Evolutionary conservation across 2,113 vertebrate species (phyloP).

Genomic region (Podarcis raffonei): DNA sequence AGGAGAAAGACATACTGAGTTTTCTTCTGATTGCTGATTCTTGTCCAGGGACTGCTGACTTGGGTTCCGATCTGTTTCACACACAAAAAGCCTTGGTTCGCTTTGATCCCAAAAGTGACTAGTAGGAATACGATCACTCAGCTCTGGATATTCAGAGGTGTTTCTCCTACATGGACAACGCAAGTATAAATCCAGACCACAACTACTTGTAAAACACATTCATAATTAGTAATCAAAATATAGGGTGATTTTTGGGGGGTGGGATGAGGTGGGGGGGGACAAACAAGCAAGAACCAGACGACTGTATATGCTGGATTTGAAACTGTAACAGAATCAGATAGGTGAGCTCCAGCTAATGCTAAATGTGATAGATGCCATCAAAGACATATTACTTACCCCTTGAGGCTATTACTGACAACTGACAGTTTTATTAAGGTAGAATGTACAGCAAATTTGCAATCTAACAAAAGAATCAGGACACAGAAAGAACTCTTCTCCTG

Average conservation of each 20-base stretch:
- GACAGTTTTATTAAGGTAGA: too few relatives aligned
- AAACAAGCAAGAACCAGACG: neutral
- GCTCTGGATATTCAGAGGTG: conserved; percentile 65
- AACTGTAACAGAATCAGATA: neutral
- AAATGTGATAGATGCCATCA: neutral
- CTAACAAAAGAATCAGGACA: neutral
- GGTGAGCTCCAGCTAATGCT: neutral
- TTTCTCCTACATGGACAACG: conserved; percentile 66
- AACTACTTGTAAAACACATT: neutral
- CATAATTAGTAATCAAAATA: conserved; percentile 15
- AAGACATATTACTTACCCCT: neutral
- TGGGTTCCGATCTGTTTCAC: conserved; percentile 78
- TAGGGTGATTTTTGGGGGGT: neutral
- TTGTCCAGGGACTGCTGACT: conserved; percentile 16
- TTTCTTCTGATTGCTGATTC: conserved; percentile 22
- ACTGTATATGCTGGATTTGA: neutral
- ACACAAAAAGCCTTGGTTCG: conserved; percentile 92
- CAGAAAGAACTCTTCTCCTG: too few relatives aligned
- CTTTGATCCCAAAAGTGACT: conserved; percentile 94
- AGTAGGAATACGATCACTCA: conserved; percentile 78
- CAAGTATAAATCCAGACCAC: conserved; percentile 4
- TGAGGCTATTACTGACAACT: neutral
- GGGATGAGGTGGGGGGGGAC: too few relatives aligned
- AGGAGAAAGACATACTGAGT: conserved; percentile 58
- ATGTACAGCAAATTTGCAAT: neutral